Conservation (phyloP, 2,797 vertebrate species). For the Anabas testudineus region DNA sequence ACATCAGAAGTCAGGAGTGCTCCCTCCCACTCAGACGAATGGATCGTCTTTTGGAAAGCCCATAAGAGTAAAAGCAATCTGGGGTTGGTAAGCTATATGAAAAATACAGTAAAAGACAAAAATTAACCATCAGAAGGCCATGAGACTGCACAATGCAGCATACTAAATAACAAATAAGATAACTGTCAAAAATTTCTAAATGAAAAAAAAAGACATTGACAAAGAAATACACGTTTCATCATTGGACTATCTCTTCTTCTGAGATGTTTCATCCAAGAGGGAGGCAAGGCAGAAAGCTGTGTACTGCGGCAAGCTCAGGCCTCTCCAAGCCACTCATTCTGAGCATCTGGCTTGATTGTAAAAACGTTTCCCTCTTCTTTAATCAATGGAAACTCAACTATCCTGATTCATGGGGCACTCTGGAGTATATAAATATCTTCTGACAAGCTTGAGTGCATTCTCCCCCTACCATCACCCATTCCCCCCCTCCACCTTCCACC, state of each 20-base stretch:
- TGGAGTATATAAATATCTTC: slow-evolving; percentile 83
- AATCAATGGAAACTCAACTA: slow-evolving; percentile 83
- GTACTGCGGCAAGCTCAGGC: slow-evolving; percentile 60
- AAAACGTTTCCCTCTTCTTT: slow-evolving; percentile 82
- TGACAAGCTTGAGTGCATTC: slow-evolving; percentile 75
- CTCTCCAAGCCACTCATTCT: slow-evolving; percentile 67
- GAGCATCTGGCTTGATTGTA: slow-evolving; percentile 80
- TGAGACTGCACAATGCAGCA: slow-evolving; percentile 4
- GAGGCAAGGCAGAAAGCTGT: slow-evolving; percentile 37
- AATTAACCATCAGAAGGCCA: slow-evolving; percentile 13
- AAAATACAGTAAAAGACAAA: slow-evolving; percentile 33
- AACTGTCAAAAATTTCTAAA: neutral
- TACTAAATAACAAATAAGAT: neutral
- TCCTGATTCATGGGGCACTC: slow-evolving; percentile 79
- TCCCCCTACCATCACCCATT: slow-evolving; percentile 14
- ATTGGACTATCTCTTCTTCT: slow-evolving; percentile 17
- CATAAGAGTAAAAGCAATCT: slow-evolving; percentile 61
- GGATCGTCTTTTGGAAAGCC: slow-evolving; percentile 72
- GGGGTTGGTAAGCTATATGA: slow-evolving; percentile 51
- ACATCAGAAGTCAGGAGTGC: slow-evolving; percentile 78
- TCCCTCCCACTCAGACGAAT: slow-evolving; percentile 74
- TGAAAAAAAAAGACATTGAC: neutral
- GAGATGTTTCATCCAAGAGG: slow-evolving; percentile 35
- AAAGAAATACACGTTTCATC: slow-evolving; percentile 20
- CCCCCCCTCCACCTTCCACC: neutral